Conservation (phyloP, 1,140 invertebrate species). For the Musca vetustissima region DNA sequence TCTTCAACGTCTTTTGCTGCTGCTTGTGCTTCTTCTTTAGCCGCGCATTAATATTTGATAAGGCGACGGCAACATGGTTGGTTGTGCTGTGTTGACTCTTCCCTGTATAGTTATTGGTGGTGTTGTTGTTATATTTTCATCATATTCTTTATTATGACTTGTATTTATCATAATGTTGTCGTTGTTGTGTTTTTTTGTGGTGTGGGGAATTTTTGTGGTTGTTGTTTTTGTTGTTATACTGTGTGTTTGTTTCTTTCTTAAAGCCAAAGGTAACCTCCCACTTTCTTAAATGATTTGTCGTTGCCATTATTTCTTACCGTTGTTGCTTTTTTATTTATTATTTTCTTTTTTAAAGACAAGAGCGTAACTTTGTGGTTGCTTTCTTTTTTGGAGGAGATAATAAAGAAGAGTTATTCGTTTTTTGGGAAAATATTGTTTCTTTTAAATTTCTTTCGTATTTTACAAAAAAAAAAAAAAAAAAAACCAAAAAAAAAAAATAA, state of each 20-base stretch:
- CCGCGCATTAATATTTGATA: too few relatives aligned
- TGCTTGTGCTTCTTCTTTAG: too few relatives aligned
- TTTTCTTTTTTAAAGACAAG: neutral
- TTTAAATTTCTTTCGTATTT: too few relatives aligned
- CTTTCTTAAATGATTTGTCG: constrained; percentile 37
- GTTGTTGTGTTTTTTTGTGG: neutral
- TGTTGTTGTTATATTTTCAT: constrained; percentile 14
- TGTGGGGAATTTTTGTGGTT: constrained; percentile 13
- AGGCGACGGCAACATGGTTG: too few relatives aligned
- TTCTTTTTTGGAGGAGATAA: neutral
- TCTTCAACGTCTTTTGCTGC: neutral
- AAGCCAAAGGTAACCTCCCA: constrained; percentile 30
- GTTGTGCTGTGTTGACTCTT: too few relatives aligned
- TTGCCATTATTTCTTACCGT: constrained; percentile 34
- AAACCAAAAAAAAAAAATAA: too few relatives aligned
- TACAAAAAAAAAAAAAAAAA: too few relatives aligned
- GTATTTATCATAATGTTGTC: constrained; percentile 16
- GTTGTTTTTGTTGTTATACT: constrained; percentile 26
- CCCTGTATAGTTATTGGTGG: neutral
- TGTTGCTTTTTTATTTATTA: constrained; percentile 7
- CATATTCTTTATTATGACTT: constrained; percentile 12
- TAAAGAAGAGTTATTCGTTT: neutral
- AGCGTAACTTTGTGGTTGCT: neutral
- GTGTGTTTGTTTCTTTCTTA: constrained; percentile 51
- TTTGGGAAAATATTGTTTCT: neutral